phyloP scores from a whole-genome alignment of 2,113 vertebrate genomes.

The Piaya cayana region DNA sequence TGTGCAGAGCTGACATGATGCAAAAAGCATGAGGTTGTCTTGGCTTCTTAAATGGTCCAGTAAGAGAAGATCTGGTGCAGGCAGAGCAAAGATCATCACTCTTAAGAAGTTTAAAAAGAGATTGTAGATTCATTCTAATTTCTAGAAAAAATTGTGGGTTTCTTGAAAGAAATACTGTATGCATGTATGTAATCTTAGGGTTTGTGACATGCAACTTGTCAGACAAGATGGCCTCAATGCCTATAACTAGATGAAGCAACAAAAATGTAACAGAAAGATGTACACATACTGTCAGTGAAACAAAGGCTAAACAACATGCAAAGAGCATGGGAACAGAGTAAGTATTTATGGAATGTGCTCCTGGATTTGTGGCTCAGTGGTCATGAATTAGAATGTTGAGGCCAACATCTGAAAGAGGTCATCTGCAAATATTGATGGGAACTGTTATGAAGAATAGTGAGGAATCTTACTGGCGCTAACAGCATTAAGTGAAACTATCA shows the following conservation, averaged over 20 bases:
- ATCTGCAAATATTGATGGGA: neutral
- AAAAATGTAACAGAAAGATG: neutral
- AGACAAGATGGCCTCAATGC: neutral
- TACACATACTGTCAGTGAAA: neutral
- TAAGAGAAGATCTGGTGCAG: neutral
- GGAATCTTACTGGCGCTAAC: neutral
- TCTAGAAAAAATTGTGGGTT: neutral
- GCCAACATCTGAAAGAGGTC: neutral
- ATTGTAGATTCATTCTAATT: neutral
- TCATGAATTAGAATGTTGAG: neutral
- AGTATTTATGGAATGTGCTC: neutral
- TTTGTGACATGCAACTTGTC: neutral
- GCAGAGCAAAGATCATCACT: neutral
- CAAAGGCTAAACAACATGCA: neutral
- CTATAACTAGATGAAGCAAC: neutral
- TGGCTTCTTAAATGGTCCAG: neutral
- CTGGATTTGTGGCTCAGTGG: neutral
- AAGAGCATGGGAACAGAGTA: neutral
- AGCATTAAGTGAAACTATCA: neutral
- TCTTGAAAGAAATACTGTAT: neutral
- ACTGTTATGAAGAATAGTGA: neutral
- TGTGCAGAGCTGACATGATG: neutral
- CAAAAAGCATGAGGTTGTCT: slow-evolving; percentile 10
- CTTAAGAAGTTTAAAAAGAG: neutral
- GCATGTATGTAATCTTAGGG: neutral